Evolutionary conservation across 92 coral and sea anemone species (phyloP).

Genomic region (Siderastrea siderea): DNA sequence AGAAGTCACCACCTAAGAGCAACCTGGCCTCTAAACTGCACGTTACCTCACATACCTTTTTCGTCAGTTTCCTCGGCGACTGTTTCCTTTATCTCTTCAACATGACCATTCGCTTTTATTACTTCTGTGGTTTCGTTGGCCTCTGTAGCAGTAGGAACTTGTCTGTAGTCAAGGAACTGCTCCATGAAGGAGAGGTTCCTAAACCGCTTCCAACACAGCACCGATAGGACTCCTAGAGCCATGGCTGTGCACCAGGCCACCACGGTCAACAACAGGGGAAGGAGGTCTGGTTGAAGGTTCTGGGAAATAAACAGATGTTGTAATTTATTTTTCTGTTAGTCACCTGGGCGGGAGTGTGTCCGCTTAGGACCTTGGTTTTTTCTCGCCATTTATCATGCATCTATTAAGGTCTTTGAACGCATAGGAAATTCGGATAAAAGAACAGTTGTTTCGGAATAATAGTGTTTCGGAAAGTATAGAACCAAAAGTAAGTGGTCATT

Average conservation of each 20-base stretch:
- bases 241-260: conserved; percentile 63
- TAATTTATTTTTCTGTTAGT: too few species aligned
- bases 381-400: too few species aligned
- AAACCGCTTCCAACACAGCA: conserved; percentile 88
- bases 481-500: too few species aligned
- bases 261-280: conserved; percentile 72
- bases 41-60: conserved; percentile 5
- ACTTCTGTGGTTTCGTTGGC: conserved; percentile 58
- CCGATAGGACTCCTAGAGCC: conserved; percentile 80
- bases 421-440: too few species aligned
- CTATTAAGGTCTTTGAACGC: too few species aligned
- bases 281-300: conserved; percentile 27
- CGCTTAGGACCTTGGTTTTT: too few species aligned
- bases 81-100: conserved; percentile 57
- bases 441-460: too few species aligned
- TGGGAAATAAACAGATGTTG: background rate
- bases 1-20: too few species aligned
- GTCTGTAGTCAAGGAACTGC: conserved; percentile 91
- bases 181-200: conserved; percentile 85
- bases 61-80: conserved; percentile 34
- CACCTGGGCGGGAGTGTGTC: too few species aligned
- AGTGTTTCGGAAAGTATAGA: too few species aligned
- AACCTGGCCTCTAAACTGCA: too few species aligned
- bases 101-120: conserved; percentile 63
- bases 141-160: conserved; percentile 80